Evolutionary conservation across 2,113 vertebrate species (phyloP), one percentile per base, ranked within the genome.

Genomic region (Leucoraja erinaceus): DNA sequence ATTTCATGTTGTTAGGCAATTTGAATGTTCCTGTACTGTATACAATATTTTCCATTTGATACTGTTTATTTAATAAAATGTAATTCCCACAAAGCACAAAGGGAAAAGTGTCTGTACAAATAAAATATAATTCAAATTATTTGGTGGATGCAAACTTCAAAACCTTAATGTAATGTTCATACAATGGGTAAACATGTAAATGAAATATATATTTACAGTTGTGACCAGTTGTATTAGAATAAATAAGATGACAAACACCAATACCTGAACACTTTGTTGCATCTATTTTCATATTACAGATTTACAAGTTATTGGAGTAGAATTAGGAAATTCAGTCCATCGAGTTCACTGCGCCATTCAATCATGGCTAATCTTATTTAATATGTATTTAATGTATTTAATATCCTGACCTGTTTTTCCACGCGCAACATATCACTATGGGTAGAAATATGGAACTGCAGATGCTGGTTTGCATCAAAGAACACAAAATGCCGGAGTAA

Each of bases 131-230:
- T 63, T 61, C 59, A 86, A 61, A 86, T 86, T 61, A 86, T n/a
- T 88, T 88, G 56, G 12, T 66, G n/a, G 63, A 88, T 86, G 25
- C 28, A 61, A 86, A 86, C 11, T 22, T 86, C 81, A 61, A 59
- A 56, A 33, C 59, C 31, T 8, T 31, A 14, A 88, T 63, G 59
- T 88, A 88, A 88, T 63, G 1, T 88, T 88, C 59, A 63, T n/a
- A 86, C 28, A 31, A 31, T 31, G 31, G 83, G 59, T 88, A 61
- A 61, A 88, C n/a, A 8, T 86, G 59, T 66, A 88, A 88, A 88
- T 88, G 11, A 63, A 88, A 66, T 88, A 88, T 88, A 63, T 88
- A 88, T 88, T 88, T 88, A 14, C 11, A 63, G 4, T 63, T 63
- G 56, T 88, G 38, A 63, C 63, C 11, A 63, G 11, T 63, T 63